Evolutionary conservation across 2,113 vertebrate genomes (phyloP).

Genomic region (Rana temporaria): DNA sequence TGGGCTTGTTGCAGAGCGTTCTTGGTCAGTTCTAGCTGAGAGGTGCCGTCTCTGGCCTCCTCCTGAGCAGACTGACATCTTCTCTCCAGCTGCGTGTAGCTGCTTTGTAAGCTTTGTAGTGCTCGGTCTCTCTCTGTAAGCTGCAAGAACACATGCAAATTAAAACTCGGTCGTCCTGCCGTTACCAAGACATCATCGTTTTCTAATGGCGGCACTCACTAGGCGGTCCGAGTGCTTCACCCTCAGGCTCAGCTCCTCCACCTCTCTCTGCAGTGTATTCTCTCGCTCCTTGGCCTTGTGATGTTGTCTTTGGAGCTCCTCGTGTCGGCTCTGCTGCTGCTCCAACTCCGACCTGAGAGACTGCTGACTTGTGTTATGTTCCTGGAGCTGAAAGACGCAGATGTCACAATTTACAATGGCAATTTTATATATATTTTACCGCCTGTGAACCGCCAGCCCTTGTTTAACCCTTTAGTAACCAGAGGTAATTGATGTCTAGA

Average conservation of each 20-base stretch:
- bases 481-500: too few relatives aligned
- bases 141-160: background rate
- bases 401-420: background rate
- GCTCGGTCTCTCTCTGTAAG: constrained; percentile 52
- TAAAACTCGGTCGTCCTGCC: background rate
- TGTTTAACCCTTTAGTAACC: too few relatives aligned
- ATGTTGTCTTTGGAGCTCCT: constrained; percentile 61
- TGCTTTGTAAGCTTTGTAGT: constrained; percentile 32
- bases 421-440: too few relatives aligned
- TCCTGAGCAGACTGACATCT: constrained; percentile 60
- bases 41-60: constrained; percentile 57
- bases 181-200: background rate
- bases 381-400: constrained; percentile 59
- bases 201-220: constrained; percentile 55
- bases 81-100: constrained; percentile 63
- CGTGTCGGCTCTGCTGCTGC: constrained; percentile 55
- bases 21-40: constrained; percentile 59
- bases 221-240: constrained; percentile 58
- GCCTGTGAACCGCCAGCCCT: too few relatives aligned
- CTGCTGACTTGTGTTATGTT: constrained; percentile 42
- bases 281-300: constrained; percentile 59
- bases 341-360: constrained; percentile 63
- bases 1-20: constrained; percentile 30
- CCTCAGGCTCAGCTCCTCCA: constrained; percentile 57
- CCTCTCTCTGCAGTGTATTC: constrained; percentile 58